Evolutionary conservation across 2,888 invertebrate genomes (phyloP), one percentile per base, ranked within the genome.

Genomic region (Xylota sylvarum): DNA sequence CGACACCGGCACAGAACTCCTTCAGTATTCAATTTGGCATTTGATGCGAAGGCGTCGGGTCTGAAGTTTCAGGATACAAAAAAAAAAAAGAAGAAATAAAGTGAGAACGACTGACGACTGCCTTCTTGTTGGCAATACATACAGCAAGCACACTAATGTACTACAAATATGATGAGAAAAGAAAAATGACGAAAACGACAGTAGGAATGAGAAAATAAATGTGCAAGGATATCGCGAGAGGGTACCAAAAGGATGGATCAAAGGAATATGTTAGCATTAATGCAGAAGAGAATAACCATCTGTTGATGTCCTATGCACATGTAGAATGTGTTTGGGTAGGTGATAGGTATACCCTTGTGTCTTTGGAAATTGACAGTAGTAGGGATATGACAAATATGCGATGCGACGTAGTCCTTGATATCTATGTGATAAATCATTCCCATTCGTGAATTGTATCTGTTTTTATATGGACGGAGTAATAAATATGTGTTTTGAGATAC

Each of bases 21-120:
- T 69, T 48, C 65, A 58, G 55, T 14, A 14, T 56, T 48, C 46
- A 65, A 76, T 67, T 56, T 62, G 40, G 30, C 30, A 52, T 40
- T 40, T 73, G 73, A 73, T 52, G 17, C 30, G n/a, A 58, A 50
- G 65, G 65, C 12, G 48, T 19, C 48, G 19, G 9, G 5, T 30
- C 14, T 46, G 14, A 62, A 7, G 14, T 30, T 30, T 7, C 12
- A 1, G 40, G 19, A 0, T 1, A 37, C n/a, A 5, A 3, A 43
- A 1, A 43, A 3, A 43, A 1, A 43, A 43, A 43, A 14, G 6
- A 14, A n/a, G 5, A 43, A 43, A 14, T 32, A 32, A 46, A 10
- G 0, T 17, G 5, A 10, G 17, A 14, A 64, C 12, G 64, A 19
- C 40, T 35, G 7, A 23, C 10, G 27, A 4, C 58, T 50, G 62